A percentile compares a stretch with the other conserved stretches of the same genome.
Evolutionary conservation across 2,888 invertebrate genomes (phyloP).

Genomic region (Drosophila acutilabella): DNA sequence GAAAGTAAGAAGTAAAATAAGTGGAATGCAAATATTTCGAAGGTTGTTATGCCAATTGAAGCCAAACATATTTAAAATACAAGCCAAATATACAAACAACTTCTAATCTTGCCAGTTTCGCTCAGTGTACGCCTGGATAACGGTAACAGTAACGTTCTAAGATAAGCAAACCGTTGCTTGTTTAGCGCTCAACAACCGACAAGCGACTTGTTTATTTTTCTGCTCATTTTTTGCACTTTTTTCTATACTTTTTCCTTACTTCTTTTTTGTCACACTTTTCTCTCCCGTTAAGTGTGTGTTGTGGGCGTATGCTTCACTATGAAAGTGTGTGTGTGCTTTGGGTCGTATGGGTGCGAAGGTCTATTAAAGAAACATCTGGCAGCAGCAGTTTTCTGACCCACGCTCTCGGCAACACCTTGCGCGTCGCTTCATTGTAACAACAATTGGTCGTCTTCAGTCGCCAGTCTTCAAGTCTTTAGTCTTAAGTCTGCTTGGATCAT

Average conservation of each 20-base stretch:
- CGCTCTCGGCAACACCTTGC: slow-evolving; percentile 53
- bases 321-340: slow-evolving; percentile 9
- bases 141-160: slow-evolving; percentile 60
- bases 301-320: slow-evolving; percentile 5
- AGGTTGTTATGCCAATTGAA: too few relatives aligned
- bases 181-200: slow-evolving; percentile 49
- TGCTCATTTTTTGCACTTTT: slow-evolving; percentile 45
- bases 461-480: background rate
- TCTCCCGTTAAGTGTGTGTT: slow-evolving; percentile 31
- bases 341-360: slow-evolving; percentile 34
- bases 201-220: slow-evolving; percentile 72
- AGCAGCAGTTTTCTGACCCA: slow-evolving; percentile 48
- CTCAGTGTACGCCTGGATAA: slow-evolving; percentile 49
- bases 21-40: too few relatives aligned
- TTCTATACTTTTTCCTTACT: background rate
- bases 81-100: too few relatives aligned
- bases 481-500: slow-evolving; percentile 13
- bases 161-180: slow-evolving; percentile 71
- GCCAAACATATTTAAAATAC: too few relatives aligned
- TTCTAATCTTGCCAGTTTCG: slow-evolving; percentile 13
- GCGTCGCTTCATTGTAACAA: slow-evolving; percentile 27
- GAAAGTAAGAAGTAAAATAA: too few relatives aligned
- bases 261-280: slow-evolving; percentile 57
- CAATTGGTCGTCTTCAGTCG: slow-evolving; percentile 41
- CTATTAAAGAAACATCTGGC: slow-evolving; percentile 76